Conservation (phyloP, 1,140 invertebrate genomes). For the Pollicipes pollicipes region DNA sequence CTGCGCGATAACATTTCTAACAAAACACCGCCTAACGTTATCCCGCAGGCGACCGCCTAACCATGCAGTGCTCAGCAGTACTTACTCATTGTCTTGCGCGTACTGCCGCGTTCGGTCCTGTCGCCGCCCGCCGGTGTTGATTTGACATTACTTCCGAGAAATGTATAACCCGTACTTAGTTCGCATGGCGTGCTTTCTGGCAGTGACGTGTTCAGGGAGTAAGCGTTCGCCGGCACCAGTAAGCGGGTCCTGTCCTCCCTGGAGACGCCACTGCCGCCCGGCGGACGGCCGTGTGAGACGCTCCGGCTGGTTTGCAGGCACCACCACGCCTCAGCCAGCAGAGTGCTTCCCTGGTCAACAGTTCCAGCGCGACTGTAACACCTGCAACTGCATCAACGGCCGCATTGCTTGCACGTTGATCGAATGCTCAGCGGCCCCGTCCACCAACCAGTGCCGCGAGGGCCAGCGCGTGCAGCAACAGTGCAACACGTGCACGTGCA, state of each 20-base stretch:
- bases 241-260: neutral
- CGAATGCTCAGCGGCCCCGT: neutral
- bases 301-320: neutral
- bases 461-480: neutral
- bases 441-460: neutral
- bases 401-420: neutral
- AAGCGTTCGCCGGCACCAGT: neutral
- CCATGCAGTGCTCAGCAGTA: too few relatives aligned
- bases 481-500: neutral
- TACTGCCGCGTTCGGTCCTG: too few relatives aligned
- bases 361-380: neutral
- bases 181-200: neutral
- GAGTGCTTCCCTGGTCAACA: neutral
- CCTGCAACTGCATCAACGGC: neutral
- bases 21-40: too few relatives aligned
- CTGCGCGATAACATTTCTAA: too few relatives aligned
- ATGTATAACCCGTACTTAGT: neutral
- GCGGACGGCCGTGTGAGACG: neutral
- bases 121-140: too few relatives aligned
- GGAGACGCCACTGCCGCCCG: neutral
- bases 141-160: too few relatives aligned
- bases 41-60: too few relatives aligned
- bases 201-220: neutral
- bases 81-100: too few relatives aligned
- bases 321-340: neutral